Percentiles rank a stretch among this genome's conserved stretches.
Evolutionary conservation across 2,113 vertebrate species (phyloP).

Genomic region (Salvelinus sp.): DNA sequence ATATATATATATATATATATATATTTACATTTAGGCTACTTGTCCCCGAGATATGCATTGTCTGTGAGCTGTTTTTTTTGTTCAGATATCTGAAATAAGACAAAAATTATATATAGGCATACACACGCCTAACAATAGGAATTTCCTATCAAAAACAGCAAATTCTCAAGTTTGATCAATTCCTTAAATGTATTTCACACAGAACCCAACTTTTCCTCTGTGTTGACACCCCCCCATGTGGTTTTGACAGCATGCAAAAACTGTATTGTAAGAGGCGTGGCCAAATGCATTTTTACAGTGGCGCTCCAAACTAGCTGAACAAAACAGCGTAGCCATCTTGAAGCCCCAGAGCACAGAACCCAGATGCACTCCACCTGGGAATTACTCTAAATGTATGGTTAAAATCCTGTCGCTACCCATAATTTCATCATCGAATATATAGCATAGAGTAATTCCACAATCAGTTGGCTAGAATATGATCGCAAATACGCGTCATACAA

Average conservation of each 20-base stretch:
- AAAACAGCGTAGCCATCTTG: slow-evolving; percentile 72
- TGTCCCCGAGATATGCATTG: too few relatives aligned
- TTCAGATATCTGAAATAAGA: too few relatives aligned
- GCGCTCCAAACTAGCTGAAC: slow-evolving; percentile 38
- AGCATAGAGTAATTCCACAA: background rate
- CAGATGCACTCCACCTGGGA: background rate
- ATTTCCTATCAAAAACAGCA: too few relatives aligned
- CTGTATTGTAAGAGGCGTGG: slow-evolving; percentile 45
- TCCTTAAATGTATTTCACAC: too few relatives aligned
- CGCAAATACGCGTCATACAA: background rate
- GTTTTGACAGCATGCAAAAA: background rate
- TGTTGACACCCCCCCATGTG: slow-evolving; percentile 14
- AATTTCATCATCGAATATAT: slow-evolving; percentile 24
- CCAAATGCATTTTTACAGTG: slow-evolving; percentile 49
- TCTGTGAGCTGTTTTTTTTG: too few relatives aligned
- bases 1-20: too few relatives aligned
- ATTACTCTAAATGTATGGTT: background rate
- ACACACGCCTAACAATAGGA: too few relatives aligned
- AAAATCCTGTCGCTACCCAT: slow-evolving; percentile 39
- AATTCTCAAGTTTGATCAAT: too few relatives aligned
- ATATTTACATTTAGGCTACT: too few relatives aligned
- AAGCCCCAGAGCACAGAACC: background rate
- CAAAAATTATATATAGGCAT: too few relatives aligned
- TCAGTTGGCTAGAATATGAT: background rate
- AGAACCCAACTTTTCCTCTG: too few relatives aligned